A percentile compares a stretch with the other conserved stretches of the same genome.
phyloP scores from a whole-genome alignment of 2,888 invertebrate genomes.

The Lasioglossum leucozonium region DNA sequence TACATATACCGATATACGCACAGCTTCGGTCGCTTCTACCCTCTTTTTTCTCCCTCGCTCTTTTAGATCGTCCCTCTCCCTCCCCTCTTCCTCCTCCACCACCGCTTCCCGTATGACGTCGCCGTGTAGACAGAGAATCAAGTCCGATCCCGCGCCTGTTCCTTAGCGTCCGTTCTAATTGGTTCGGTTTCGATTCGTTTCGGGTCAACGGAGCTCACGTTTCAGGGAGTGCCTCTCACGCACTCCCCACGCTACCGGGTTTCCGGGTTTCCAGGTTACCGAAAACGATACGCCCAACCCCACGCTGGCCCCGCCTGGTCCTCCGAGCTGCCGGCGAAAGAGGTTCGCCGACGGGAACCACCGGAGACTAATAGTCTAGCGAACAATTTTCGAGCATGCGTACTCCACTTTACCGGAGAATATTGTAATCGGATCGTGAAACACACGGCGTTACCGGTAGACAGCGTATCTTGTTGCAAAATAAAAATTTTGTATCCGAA shows the following conservation, averaged over 20 bases:
- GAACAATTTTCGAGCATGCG: no score
- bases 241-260: not conserved
- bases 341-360: not conserved
- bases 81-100: no score
- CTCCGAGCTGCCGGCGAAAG: no score
- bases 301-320: not conserved
- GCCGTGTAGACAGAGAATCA: slow-evolving; percentile 55
- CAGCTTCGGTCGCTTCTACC: slow-evolving; percentile 11
- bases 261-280: not conserved
- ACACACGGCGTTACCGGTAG: no score
- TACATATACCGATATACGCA: slow-evolving; percentile 48
- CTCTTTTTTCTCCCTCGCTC: not conserved
- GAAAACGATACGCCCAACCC: not conserved
- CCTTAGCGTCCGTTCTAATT: slow-evolving; percentile 47
- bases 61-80: not conserved
- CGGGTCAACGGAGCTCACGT: not conserved
- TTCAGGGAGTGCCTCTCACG: slow-evolving; percentile 3
- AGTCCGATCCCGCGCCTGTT: not conserved
- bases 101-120: slow-evolving; percentile 16
- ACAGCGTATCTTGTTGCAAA: no score
- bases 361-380: no score
- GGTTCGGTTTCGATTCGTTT: not conserved
- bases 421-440: no score
- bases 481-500: no score
- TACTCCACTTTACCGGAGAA: no score